Evolutionary conservation across 2,888 invertebrate genomes (phyloP).

Genomic region (Apotomis betuletana): DNA sequence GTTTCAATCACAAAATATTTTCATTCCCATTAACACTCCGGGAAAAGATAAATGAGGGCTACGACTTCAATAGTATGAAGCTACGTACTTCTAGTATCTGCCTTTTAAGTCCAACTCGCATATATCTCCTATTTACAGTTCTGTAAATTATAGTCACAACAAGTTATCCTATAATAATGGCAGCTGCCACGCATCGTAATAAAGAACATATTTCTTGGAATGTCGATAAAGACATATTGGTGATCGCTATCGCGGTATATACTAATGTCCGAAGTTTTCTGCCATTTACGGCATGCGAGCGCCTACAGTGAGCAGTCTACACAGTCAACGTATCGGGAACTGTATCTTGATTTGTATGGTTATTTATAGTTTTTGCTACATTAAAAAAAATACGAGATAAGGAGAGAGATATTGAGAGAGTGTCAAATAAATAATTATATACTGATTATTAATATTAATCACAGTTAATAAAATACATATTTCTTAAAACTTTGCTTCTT

Average conservation of each 20-base stretch:
- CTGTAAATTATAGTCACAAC: background rate
- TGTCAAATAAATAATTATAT: too few species aligned
- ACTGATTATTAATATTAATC: too few species aligned
- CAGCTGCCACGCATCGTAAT: background rate
- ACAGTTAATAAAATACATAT: too few species aligned
- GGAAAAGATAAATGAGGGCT: too few species aligned
- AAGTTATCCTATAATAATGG: background rate
- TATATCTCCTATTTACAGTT: background rate
- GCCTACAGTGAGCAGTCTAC: background rate
- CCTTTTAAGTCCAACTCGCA: background rate
- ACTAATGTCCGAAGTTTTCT: slow-evolving; percentile 41
- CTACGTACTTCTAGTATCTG: too few species aligned
- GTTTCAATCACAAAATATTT: too few species aligned
- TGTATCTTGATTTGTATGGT: background rate
- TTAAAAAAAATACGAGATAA: too few species aligned
- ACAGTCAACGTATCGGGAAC: slow-evolving; percentile 1
- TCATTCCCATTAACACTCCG: too few species aligned
- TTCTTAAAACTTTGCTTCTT: too few species aligned
- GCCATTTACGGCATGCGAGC: slow-evolving; percentile 24
- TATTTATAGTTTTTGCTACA: too few species aligned
- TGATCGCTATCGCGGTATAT: slow-evolving; percentile 30
- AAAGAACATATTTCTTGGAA: slow-evolving; percentile 26
- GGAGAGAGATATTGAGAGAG: too few species aligned
- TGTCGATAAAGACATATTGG: slow-evolving; percentile 39
- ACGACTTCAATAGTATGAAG: too few species aligned